Base-by-base conservation (phyloP, 2,797 vertebrate genomes). In the Myripristis murdjan region DNA sequence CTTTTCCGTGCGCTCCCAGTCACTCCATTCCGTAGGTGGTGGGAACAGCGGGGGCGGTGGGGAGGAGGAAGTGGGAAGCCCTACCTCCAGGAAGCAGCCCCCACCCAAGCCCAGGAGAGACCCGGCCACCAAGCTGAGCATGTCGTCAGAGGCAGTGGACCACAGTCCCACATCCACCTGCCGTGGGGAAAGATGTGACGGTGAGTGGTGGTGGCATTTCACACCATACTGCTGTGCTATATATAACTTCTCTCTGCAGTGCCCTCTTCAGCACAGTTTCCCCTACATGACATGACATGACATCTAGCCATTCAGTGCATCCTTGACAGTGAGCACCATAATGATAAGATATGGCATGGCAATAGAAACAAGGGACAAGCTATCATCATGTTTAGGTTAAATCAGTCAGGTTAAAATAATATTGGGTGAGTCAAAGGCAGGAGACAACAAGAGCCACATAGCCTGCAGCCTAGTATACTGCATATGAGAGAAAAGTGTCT, bases 61-160 rank as follows among this genome's bases (percentile, higher is more conserved):
- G 60, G 95, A 96, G 0, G 98, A 99, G 4, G 97, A 98, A 3
- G 97, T 98, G 70, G 96, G 95, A 64, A 96, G 94, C 83, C 95
- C 96, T 47, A 96, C 95, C 81, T 97, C 97, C 54, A 96, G 98
- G 72, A 97, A 97, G 89, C 98, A 97, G 72, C 98, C 98, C 0
- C 98, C 98, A 1, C 98, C 98, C 54, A 99, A 99, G 86, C 98
- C 98, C 47, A 96, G 98, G 82, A 92, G 98, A 84, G 97, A 99
- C 88, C 98, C 98, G 37, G 99, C 94, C 89, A 99, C 98, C 86
- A 99, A 99, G 93, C 91, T 99, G 82, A 99, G 98, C 94, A 97
- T 96, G 85, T 99, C 98, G 0, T 98, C 97, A 0, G 98, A 99
- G 94, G 97, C 96, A 0, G 98, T 99, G 92, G 97, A 98, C 92